Percentiles rank a stretch among this genome's conserved stretches.
phyloP scores from a whole-genome alignment of 2,888 invertebrate genomes.

The Heliconius charithonia region DNA sequence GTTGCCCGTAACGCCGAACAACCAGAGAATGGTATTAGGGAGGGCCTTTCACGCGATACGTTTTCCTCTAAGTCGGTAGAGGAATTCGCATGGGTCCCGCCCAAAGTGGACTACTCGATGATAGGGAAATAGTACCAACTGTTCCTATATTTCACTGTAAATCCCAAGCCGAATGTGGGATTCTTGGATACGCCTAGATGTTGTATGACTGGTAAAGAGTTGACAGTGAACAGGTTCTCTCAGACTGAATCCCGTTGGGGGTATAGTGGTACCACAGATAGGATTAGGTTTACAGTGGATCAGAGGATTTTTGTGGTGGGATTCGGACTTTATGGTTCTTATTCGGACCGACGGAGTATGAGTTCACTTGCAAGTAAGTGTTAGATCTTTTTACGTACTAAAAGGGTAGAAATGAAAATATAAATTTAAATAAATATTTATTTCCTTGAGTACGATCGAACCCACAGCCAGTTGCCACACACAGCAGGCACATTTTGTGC shows the following conservation, averaged over 20 bases:
- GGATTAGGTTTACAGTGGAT: conserved; percentile 92
- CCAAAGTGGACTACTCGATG: conserved; percentile 89
- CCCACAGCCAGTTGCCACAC: no score
- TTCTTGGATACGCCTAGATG: conserved; percentile 89
- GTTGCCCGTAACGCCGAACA: conserved; percentile 85
- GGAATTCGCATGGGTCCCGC: conserved; percentile 92
- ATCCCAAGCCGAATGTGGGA: conserved; percentile 89
- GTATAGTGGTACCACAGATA: conserved; percentile 91
- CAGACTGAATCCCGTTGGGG: conserved; percentile 93
- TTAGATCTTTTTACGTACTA: no score
- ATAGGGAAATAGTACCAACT: conserved; percentile 90
- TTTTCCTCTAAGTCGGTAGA: conserved; percentile 93
- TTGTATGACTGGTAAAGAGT: conserved; percentile 91
- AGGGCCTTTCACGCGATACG: conserved; percentile 88
- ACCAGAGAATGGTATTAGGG: conserved; percentile 88
- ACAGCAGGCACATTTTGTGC: no score
- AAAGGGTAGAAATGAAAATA: no score
- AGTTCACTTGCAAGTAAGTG: conserved; percentile 86
- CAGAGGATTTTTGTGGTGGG: conserved; percentile 92
- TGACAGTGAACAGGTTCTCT: conserved; percentile 88
- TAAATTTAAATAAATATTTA: not conserved
- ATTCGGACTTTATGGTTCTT: conserved; percentile 92
- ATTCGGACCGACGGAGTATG: conserved; percentile 90
- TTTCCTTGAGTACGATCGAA: not conserved
- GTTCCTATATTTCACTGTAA: conserved; percentile 88